phyloP scores from a whole-genome alignment of 1,140 invertebrate genomes.

The Drosophila parabipectinata region DNA sequence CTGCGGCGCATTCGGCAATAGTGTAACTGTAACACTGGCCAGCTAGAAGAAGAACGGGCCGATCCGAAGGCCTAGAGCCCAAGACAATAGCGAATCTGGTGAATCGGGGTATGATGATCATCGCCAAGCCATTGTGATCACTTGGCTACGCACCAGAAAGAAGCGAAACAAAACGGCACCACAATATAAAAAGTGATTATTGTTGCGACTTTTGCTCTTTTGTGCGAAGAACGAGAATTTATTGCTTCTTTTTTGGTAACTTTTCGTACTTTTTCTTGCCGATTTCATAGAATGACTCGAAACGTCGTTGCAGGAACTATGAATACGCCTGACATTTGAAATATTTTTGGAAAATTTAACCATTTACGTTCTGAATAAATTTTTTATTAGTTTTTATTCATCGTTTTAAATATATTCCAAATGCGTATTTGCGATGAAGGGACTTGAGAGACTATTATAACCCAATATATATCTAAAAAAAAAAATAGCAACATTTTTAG shows the following conservation, averaged over 20 bases:
- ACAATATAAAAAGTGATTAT: slow-evolving; percentile 57
- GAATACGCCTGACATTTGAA: too few relatives aligned
- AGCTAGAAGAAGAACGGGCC: slow-evolving; percentile 11
- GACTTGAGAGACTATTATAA: too few relatives aligned
- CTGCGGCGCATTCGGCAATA: slow-evolving; percentile 62
- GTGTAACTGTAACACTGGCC: slow-evolving; percentile 64
- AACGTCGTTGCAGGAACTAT: slow-evolving; percentile 3
- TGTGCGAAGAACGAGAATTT: slow-evolving; percentile 52
- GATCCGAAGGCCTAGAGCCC: neutral
- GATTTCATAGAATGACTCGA: neutral
- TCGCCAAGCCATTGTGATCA: slow-evolving; percentile 36
- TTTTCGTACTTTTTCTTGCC: slow-evolving; percentile 12
- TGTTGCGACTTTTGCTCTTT: slow-evolving; percentile 52
- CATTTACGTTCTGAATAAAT: too few relatives aligned
- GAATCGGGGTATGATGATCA: slow-evolving; percentile 51
- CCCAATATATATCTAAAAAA: too few relatives aligned
- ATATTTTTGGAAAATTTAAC: slow-evolving; percentile 1
- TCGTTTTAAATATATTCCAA: too few relatives aligned
- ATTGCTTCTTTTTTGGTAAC: slow-evolving; percentile 50
- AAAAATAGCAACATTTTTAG: too few relatives aligned
- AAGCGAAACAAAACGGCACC: slow-evolving; percentile 30
- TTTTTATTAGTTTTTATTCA: too few relatives aligned
- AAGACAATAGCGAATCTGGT: slow-evolving; percentile 35
- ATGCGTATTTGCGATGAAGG: too few relatives aligned
- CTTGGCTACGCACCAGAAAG: slow-evolving; percentile 40